Base-by-base conservation (phyloP, 2,888 invertebrate species). In the Hololepta plana region DNA sequence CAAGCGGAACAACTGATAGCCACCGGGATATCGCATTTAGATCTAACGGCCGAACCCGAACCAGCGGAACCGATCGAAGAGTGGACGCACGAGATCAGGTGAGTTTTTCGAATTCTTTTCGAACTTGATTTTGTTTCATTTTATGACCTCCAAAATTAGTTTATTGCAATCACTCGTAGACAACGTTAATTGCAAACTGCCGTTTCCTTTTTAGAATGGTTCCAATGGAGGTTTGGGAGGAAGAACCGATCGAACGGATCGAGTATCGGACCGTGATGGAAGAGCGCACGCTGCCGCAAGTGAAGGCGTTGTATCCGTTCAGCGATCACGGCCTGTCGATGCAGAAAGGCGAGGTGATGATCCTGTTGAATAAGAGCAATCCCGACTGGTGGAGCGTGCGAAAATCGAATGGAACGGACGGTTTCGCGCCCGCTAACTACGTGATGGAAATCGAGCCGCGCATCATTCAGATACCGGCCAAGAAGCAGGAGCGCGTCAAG, bases 331-430 rank as follows among this genome's bases (percentile, higher is more conserved):
- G 90, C 23, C 84, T 93, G 62, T 72, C 73, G 24, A 84, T 91
- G 70, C 66, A 66, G 28, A 95, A 93, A 54, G 87, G 87, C 27
- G 91, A 95, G 58, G 46, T 52, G 2, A 84, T 96, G 82, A 76
- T 88, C 45, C 62, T 98, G 2, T 66, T 96, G 35, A 87, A 81
- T 49, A 90, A 90, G 58, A 91, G 88, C 4, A 96, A 95, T 57
- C 74, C 80, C 0, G 98, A 98, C 52, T 96, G 96, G 96, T 98
- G 98, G 98, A 87, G 87, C 42, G 85, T 95, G n/a, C 65, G 90
- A 8, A 88, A 88, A 51, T 72, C 75, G 0, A 87, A 85, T 46
- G 81, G 93, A 0, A 70, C 72, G 0, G 95, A 95, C 44, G 96
- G 96, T 2, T 98, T 93, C 54, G 93, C 96, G 3, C 98, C 98